Base-by-base conservation (phyloP, 1,140 invertebrate genomes). In the Pseudomyrmex concolor region DNA sequence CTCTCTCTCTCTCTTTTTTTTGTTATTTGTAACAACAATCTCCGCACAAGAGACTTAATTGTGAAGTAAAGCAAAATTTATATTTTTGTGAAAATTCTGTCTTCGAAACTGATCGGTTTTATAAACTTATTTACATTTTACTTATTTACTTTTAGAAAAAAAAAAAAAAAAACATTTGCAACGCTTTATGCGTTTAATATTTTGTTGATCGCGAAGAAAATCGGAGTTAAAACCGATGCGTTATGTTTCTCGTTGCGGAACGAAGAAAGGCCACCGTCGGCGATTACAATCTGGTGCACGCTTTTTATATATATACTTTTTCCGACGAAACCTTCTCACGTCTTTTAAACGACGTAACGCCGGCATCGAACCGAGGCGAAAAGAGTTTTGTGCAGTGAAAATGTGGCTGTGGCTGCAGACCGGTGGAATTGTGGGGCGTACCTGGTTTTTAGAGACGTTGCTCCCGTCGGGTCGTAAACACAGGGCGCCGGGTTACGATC, bases 401-500 rank as follows among this genome's bases (percentile, higher is more conserved):
- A 87, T 74, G 68, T 50, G 68, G 85, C 83, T 87, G 83, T 34
- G 25, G 25, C 68, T 67, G 76, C 86, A 59, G 83, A 77, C 86
- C 86, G 85, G 84, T 88, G 85, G 86, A 89, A 88, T 89, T 70
- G 87, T 89, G 89, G 89, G 85, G 84, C 86, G 85, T 89, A 91
- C 85, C 90, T 84, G 88, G 80, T 90, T 92, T 90, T 91, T 90
- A 84, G 84, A 84, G 86, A 89, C 85, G 86, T 89, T 84, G 89
- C 92, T 92, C 86, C 90, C 89, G 90, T 91, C 91, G 86, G 89
- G 85, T 91, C 90, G 87, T 93, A 92, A 92, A 92, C 86, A 88
- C 86, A 91, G 83, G 90, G 91, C 87, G 84, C 86, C 84, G 83
- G 86, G 86, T 92, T 92, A 92, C 87, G 90, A 91, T 74, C 50